These are phyloP conservation scores for Noturus placidus DNA, from an alignment of 2,113 vertebrate species.

Conservation along the genomic window DNA sequence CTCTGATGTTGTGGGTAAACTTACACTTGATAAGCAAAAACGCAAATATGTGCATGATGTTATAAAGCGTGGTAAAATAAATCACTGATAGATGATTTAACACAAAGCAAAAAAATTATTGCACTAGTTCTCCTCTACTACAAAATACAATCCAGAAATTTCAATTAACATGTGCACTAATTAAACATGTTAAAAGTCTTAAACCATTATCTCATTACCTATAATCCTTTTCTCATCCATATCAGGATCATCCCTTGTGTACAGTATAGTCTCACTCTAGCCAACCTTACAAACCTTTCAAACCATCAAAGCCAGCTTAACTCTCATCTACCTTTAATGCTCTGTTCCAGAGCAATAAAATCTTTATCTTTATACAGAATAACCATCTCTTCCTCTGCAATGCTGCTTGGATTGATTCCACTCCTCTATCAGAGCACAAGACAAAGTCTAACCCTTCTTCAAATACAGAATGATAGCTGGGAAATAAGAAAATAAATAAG, in stretches of 20 bases:
- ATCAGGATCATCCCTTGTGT: background rate
- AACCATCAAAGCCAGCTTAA: background rate
- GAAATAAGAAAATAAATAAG: background rate
- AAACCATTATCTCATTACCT: background rate
- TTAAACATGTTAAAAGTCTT: slow-evolving; percentile 6
- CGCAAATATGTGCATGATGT: background rate
- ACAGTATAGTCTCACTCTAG: background rate
- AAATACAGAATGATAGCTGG: background rate
- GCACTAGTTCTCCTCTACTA: background rate
- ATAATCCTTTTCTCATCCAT: background rate
- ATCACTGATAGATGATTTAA: background rate
- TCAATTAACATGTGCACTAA: background rate
- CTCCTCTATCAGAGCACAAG: background rate
- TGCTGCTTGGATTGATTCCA: slow-evolving; percentile 25
- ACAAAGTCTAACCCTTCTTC: slow-evolving; percentile 9
- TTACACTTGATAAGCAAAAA: background rate
- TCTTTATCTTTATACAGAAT: background rate
- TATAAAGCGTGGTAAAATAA: background rate
- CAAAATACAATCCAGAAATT: background rate
- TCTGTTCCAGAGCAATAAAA: background rate
- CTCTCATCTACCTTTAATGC: background rate
- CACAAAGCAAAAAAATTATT: background rate
- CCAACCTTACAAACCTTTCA: background rate
- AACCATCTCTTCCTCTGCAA: slow-evolving; percentile 3
- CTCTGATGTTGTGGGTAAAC: background rate